Conservation (phyloP, 2,888 invertebrate genomes). For the Zygothrica quintamaculata region DNA sequence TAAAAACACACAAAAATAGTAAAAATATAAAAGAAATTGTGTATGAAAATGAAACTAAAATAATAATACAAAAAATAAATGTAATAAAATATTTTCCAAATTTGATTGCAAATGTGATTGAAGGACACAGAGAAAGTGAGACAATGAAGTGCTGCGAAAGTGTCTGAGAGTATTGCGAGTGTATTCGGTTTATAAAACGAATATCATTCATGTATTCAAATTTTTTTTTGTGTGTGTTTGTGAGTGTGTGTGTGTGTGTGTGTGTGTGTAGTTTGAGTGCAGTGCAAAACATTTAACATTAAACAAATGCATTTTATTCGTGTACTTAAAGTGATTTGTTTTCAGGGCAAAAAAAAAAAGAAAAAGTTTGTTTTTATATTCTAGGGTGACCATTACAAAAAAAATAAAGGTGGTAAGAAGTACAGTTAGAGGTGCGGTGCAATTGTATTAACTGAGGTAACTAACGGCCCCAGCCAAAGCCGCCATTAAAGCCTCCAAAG, state of each 20-base stretch:
- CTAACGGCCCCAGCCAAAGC: constrained; percentile 63
- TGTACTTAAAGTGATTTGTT: constrained; percentile 56
- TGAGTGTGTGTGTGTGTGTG: too few species aligned
- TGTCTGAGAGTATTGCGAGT: too few species aligned
- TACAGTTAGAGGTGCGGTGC: constrained; percentile 3
- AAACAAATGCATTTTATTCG: constrained; percentile 60
- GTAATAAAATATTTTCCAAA: too few species aligned
- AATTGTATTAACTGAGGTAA: constrained; percentile 8
- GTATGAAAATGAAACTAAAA: too few species aligned
- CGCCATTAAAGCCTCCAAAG: constrained; percentile 51
- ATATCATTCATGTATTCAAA: not conserved
- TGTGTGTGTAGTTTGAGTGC: constrained; percentile 17
- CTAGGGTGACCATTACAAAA: constrained; percentile 15
- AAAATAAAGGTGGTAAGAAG: constrained; percentile 25
- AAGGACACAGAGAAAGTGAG: too few species aligned
- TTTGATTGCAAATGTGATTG: too few species aligned
- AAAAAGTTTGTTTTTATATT: constrained; percentile 9
- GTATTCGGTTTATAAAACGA: too few species aligned
- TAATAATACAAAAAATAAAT: too few species aligned
- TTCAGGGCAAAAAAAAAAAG: constrained; percentile 31
- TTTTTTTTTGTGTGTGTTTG: not conserved
- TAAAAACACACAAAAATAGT: too few species aligned
- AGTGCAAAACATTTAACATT: constrained; percentile 27
- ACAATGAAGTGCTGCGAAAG: too few species aligned
- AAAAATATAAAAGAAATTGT: too few species aligned